Base-by-base conservation (phyloP, 2,797 vertebrate genomes). In the Amblyraja radiata region DNA sequence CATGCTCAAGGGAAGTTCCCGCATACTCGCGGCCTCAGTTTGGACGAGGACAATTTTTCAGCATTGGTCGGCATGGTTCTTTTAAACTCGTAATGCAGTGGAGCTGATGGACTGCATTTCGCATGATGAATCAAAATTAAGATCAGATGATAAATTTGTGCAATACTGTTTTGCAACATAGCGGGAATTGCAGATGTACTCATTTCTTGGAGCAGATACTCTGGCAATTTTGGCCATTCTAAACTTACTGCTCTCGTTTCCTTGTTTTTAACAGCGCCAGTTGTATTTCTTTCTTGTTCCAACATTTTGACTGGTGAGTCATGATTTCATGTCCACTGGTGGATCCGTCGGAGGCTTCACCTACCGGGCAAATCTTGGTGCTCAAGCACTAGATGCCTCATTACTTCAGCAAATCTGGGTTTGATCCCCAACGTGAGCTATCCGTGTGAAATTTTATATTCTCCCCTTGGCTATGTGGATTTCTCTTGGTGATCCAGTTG, bases 71-170 rank as follows among this genome's bases (percentile, higher is more conserved):
- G 46, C 46, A 46, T 46, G 46, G 46, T 46, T 46, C 46, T 46
- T 46, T 46, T 46, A 46, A 46, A 46, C 2, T 46, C 46, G 46
- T 46, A 46, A 46, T 46, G 46, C 46, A 46, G 46, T 46, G 46
- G 46, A 46, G n/a, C n/a, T 74, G 39, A 46, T 71, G 14, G 71
- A 54, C 4, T 74, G 25, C 71, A 46, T 28, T 91, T 91, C 36
- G 6, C 39, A 73, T 8, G 23, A 91, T 91, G 68, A 73, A 36
- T 73, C 90, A 74, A 74, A 91, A 91, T 91, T 91, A n/a, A 25
- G 11, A 91, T 46, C 71, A 91, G 90, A 91, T 90, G 88, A 90
- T 21, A 9, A 10, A 71, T 73, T 90, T 90, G 36, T 68, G 88
- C 68, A 90, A 90, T 1, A 16, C 39, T 74, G 39, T 76, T 91